These are phyloP conservation scores for Mycetomoellerius zeteki DNA, from an alignment of 1,140 invertebrate species.

Conservation along the genomic window DNA sequence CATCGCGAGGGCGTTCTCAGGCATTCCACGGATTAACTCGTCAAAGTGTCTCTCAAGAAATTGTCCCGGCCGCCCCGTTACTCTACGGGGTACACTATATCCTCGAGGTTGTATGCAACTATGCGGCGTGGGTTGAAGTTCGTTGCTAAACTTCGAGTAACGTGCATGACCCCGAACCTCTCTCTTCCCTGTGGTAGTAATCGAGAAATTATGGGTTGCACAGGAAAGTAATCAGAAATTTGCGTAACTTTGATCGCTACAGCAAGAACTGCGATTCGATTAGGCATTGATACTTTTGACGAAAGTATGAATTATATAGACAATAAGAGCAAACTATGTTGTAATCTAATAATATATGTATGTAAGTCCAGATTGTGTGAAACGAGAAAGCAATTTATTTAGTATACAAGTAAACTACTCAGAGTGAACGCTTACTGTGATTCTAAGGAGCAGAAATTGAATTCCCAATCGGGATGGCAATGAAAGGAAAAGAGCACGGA, in stretches of 20 bases:
- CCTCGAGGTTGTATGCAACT: conserved; percentile 51
- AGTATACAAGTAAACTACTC: neutral
- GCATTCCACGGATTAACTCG: conserved; percentile 62
- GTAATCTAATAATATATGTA: no score
- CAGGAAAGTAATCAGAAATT: conserved; percentile 35
- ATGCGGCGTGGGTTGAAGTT: conserved; percentile 33
- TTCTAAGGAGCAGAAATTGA: conserved; percentile 12
- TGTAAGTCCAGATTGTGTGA: neutral
- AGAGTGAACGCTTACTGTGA: neutral
- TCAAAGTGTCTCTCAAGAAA: conserved; percentile 67
- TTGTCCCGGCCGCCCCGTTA: conserved; percentile 21
- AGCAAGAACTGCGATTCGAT: neutral
- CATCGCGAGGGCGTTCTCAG: conserved; percentile 10
- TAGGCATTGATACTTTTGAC: neutral
- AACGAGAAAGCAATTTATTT: neutral
- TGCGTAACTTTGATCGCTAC: neutral
- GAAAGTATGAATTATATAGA: neutral
- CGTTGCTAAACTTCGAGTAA: conserved; percentile 15
- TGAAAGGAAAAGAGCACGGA: neutral
- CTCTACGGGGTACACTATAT: neutral
- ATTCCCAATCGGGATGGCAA: neutral
- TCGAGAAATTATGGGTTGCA: neutral
- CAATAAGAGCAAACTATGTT: neutral
- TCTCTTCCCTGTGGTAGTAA: neutral
- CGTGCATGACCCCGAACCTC: neutral